phyloP scores from a whole-genome alignment of 92 coral and sea anemone species.

The Paragorgia papillata region DNA sequence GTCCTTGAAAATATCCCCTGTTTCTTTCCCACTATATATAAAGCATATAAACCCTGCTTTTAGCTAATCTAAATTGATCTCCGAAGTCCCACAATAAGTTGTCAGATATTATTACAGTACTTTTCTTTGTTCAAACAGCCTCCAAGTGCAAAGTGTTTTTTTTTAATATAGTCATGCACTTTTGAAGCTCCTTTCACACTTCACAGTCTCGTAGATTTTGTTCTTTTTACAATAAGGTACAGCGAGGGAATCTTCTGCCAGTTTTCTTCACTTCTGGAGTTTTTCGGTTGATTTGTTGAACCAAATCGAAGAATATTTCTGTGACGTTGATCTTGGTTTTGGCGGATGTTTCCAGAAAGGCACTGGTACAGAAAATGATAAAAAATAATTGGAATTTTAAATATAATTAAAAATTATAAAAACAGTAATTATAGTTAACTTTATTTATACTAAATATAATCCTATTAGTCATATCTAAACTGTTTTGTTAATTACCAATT shows the following conservation, averaged over 20 bases:
- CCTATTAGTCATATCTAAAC: background rate
- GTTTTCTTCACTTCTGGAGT: slow-evolving; percentile 80
- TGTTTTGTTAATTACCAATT: slow-evolving; percentile 58
- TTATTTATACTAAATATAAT: background rate
- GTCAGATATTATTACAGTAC: background rate
- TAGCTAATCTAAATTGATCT: background rate
- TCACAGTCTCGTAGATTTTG: background rate
- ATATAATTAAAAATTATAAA: too few species aligned
- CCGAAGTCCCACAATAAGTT: background rate
- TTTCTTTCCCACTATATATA: too few species aligned
- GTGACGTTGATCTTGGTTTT: slow-evolving; percentile 95
- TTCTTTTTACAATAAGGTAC: slow-evolving; percentile 64
- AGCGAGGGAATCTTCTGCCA: slow-evolving; percentile 45
- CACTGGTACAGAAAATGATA: slow-evolving; percentile 63
- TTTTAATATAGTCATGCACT: background rate
- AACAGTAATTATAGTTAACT: background rate
- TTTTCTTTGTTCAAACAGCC: background rate
- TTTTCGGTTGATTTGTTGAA: slow-evolving; percentile 95
- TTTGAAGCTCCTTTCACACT: background rate
- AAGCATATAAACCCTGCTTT: too few species aligned
- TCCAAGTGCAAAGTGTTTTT: too few species aligned
- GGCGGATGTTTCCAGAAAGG: slow-evolving; percentile 99
- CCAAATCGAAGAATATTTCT: slow-evolving; percentile 96
- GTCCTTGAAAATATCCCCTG: too few species aligned
- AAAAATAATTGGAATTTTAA: background rate